These are phyloP conservation scores for Sanderia malayensis DNA, from an alignment of 30 jellyfish, hydroid and myxozoan species.

Conservation along the genomic window DNA sequence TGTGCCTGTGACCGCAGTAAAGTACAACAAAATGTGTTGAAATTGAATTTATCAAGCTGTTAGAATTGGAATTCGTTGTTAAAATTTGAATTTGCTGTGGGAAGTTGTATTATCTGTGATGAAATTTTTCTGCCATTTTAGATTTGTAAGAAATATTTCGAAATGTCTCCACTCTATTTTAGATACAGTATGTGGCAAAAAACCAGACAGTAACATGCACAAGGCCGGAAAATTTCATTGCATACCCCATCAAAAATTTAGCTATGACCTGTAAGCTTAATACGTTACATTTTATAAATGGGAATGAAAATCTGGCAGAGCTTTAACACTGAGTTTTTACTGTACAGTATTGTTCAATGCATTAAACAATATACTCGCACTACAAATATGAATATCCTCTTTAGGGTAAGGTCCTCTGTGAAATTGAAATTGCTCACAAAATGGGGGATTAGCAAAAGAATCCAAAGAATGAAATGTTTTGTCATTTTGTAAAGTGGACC, in stretches of 20 bases:
- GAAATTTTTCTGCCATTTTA: too few relatives aligned
- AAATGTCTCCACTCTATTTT: background rate
- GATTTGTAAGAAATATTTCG: background rate
- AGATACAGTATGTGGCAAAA: background rate
- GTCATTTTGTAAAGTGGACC: background rate
- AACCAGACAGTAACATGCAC: background rate
- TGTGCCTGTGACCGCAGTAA: conserved; percentile 1
- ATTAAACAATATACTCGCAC: background rate
- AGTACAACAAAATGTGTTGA: background rate
- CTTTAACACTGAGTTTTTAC: too few relatives aligned
- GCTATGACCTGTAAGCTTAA: background rate
- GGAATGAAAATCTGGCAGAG: background rate
- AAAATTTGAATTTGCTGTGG: too few relatives aligned
- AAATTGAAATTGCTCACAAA: background rate
- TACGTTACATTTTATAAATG: background rate
- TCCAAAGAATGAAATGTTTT: background rate
- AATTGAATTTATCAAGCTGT: too few relatives aligned
- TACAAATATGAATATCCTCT: background rate
- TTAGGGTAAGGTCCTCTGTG: background rate
- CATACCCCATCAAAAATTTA: background rate
- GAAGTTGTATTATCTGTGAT: too few relatives aligned
- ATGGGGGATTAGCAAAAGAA: background rate
- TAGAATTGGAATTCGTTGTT: too few relatives aligned
- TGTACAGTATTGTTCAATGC: background rate
- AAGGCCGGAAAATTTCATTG: background rate